A percentile compares a stretch with the other conserved stretches of the same genome.
phyloP scores from a whole-genome alignment of 2,113 vertebrate species.

The Chaenogobius annularis region DNA sequence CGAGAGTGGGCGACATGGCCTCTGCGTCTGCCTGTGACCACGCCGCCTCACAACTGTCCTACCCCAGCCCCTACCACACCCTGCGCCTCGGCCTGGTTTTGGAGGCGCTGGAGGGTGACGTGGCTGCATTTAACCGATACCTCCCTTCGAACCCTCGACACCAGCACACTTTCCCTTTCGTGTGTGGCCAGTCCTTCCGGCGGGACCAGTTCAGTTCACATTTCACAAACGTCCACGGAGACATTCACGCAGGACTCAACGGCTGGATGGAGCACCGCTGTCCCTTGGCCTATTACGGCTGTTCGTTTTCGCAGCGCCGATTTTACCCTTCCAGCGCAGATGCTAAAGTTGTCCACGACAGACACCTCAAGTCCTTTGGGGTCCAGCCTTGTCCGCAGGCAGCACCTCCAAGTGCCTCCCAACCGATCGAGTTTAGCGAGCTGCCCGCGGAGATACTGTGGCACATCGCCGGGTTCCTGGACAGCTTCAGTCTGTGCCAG shows the following conservation, averaged over 20 bases:
- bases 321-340: conserved; percentile 88
- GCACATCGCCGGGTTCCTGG: conserved; percentile 92
- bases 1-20: conserved; percentile 96
- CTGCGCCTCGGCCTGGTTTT: conserved; percentile 91
- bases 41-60: conserved; percentile 91
- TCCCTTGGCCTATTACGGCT: conserved; percentile 96
- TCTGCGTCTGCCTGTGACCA: conserved; percentile 97
- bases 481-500: conserved; percentile 96
- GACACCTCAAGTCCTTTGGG: conserved; percentile 90
- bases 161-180: conserved; percentile 91
- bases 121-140: conserved; percentile 57
- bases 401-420: conserved; percentile 68
- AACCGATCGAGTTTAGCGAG: conserved; percentile 85
- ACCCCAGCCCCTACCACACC: conserved; percentile 93
- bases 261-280: conserved; percentile 99
- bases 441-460: conserved; percentile 93
- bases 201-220: conserved; percentile 96
- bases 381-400: conserved; percentile 80
- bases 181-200: conserved; percentile 94
- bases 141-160: conserved; percentile 60
- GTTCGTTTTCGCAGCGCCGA: conserved; percentile 93
- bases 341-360: conserved; percentile 89
- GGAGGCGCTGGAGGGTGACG: conserved; percentile 82
- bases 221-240: conserved; percentile 96
- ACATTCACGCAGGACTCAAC: conserved; percentile 96